Percentiles rank a stretch among this genome's conserved stretches.
phyloP scores from a whole-genome alignment of 1,140 invertebrate genomes.

The Pseudomyrmex sp. region DNA sequence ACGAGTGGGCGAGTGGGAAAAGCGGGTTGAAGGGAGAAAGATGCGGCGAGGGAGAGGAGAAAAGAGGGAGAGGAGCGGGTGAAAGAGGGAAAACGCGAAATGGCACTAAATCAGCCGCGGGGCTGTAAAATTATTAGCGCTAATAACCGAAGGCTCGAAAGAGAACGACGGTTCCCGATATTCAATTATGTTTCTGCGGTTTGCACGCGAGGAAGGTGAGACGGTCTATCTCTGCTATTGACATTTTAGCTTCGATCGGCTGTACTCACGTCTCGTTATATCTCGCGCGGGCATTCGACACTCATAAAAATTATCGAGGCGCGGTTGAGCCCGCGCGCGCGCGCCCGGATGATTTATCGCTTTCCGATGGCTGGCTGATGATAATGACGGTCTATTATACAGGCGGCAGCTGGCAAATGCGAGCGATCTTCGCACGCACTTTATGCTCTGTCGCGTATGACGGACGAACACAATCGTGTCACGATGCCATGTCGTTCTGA shows the following conservation, averaged over 20 bases:
- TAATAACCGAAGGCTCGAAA: conserved; percentile 70
- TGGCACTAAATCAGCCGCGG: conserved; percentile 62
- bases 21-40: not conserved
- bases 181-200: conserved; percentile 68
- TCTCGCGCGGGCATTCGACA: conserved; percentile 43
- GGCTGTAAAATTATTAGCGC: conserved; percentile 72
- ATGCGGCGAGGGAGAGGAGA: not conserved
- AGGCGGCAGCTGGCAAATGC: conserved; percentile 44
- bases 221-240: conserved; percentile 67
- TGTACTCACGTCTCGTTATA: conserved; percentile 56
- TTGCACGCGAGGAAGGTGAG: conserved; percentile 66
- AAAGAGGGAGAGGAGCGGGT: not conserved
- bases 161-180: conserved; percentile 64
- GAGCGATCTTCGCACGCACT: conserved; percentile 43
- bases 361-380: conserved; percentile 51
- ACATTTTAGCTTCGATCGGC: conserved; percentile 62
- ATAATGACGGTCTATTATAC: conserved; percentile 59
- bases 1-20: not conserved
- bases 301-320: conserved; percentile 64
- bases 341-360: conserved; percentile 41
- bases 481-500: not conserved
- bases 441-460: conserved; percentile 24
- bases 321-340: conserved; percentile 23
- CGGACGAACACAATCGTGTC: conserved; percentile 1
- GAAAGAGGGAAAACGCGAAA: conserved; percentile 16